These are phyloP conservation scores for Gadus chalcogrammus DNA, from an alignment of 2,113 vertebrate species.

Conservation along the genomic window DNA sequence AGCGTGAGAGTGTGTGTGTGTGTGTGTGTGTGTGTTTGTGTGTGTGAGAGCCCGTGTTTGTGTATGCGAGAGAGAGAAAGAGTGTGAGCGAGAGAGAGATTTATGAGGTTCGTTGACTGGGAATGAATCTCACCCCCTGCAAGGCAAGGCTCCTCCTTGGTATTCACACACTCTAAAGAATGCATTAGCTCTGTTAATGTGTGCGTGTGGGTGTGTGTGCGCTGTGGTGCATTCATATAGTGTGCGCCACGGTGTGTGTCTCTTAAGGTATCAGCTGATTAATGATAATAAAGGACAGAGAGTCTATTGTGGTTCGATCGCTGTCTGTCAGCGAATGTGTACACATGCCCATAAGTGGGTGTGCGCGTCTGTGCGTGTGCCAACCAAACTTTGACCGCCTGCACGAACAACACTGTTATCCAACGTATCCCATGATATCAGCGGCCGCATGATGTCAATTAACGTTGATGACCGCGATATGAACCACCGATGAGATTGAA, in stretches of 20 bases:
- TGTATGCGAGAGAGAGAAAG: too few species aligned
- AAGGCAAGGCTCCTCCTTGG: constrained; percentile 11
- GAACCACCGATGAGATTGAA: too few species aligned
- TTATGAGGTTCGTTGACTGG: constrained; percentile 39
- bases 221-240: constrained; percentile 24
- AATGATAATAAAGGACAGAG: background rate
- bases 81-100: constrained; percentile 37
- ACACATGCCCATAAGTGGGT: constrained; percentile 2
- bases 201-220: constrained; percentile 18
- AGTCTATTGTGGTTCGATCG: background rate
- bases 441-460: too few species aligned
- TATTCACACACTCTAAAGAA: constrained; percentile 20
- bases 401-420: too few species aligned
- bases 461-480: too few species aligned
- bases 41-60: too few species aligned
- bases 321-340: background rate
- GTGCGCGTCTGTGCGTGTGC: constrained; percentile 3
- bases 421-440: background rate
- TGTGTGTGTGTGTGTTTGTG: too few species aligned
- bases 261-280: background rate
- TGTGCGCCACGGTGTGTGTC: constrained; percentile 38
- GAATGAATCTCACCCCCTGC: constrained; percentile 25
- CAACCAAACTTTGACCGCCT: background rate
- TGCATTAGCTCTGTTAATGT: background rate
- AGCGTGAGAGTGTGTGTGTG: too few species aligned